A percentile compares a stretch with the other conserved stretches of the same genome.
phyloP scores from a whole-genome alignment of 1,140 invertebrate species.

The Sycophila sp. region DNA sequence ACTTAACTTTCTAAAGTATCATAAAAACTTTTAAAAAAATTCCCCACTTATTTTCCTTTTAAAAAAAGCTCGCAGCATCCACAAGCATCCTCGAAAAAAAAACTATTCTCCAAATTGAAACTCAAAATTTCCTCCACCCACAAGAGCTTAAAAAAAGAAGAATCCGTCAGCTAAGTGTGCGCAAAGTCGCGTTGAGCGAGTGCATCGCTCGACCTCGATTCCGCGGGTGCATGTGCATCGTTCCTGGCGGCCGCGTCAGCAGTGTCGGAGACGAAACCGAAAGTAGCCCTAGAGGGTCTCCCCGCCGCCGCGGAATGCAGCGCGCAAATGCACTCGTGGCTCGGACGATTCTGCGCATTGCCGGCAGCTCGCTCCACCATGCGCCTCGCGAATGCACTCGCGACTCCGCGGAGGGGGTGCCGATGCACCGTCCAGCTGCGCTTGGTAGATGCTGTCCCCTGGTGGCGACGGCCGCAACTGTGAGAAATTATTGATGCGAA shows the following conservation, averaged over 20 bases:
- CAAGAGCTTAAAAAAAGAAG: too few relatives aligned
- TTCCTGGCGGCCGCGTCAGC: neutral
- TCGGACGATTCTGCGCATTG: neutral
- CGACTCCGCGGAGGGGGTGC: neutral
- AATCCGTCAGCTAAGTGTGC: too few relatives aligned
- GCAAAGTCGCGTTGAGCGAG: too few relatives aligned
- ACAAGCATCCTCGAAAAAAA: too few relatives aligned
- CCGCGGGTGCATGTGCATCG: slow-evolving; percentile 1
- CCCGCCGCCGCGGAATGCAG: neutral
- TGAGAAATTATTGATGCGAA: slow-evolving; percentile 17
- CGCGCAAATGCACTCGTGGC: neutral
- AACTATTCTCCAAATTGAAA: too few relatives aligned
- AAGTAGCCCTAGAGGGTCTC: neutral
- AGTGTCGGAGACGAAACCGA: neutral
- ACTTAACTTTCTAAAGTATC: too few relatives aligned
- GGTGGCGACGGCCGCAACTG: neutral
- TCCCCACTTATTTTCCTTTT: too few relatives aligned
- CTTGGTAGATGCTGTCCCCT: slow-evolving; percentile 20
- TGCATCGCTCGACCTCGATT: slow-evolving; percentile 23
- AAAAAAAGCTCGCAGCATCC: too few relatives aligned
- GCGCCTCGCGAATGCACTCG: neutral
- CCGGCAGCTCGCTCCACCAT: neutral
- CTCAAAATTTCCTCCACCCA: too few relatives aligned
- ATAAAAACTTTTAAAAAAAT: too few relatives aligned
- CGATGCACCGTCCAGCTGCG: too few relatives aligned